Conservation (phyloP, 2,888 invertebrate species). For the Eilema caniola region DNA sequence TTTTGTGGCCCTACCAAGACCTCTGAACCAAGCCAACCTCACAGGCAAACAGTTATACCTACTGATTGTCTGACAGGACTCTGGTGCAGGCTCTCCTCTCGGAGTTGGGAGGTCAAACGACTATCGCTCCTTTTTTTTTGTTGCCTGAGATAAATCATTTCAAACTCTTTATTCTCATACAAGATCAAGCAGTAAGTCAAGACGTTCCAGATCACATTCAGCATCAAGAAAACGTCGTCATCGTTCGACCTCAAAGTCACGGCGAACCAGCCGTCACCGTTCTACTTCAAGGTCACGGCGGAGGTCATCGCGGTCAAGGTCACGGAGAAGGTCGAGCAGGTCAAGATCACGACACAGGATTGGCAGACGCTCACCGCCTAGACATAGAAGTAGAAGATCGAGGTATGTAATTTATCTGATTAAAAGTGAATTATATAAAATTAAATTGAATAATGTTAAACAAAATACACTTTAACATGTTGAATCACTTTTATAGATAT, state of each 20-base stretch:
- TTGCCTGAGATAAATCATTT: neutral
- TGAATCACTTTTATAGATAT: neutral
- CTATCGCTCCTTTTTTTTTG: too few relatives aligned
- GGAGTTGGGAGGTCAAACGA: too few relatives aligned
- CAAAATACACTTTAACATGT: too few relatives aligned
- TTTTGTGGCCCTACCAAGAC: neutral
- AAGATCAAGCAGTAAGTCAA: slow-evolving; percentile 70
- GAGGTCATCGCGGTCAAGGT: slow-evolving; percentile 64
- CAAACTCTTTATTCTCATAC: slow-evolving; percentile 5
- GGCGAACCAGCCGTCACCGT: slow-evolving; percentile 57
- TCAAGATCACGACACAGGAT: slow-evolving; percentile 57
- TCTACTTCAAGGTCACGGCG: slow-evolving; percentile 67
- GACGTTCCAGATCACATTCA: slow-evolving; percentile 64
- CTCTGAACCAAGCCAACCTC: neutral
- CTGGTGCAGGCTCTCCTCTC: too few relatives aligned
- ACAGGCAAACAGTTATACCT: too few relatives aligned
- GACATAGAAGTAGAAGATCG: slow-evolving; percentile 71
- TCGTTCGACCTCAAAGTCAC: slow-evolving; percentile 64
- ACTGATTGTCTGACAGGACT: too few relatives aligned
- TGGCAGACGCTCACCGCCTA: slow-evolving; percentile 67
- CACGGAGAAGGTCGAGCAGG: slow-evolving; percentile 57
- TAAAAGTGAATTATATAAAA: too few relatives aligned
- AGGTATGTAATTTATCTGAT: slow-evolving; percentile 56
- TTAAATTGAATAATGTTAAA: too few relatives aligned
- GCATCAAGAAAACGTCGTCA: slow-evolving; percentile 60